phyloP scores from a whole-genome alignment of 2,888 invertebrate species.

The Dendrolimus pini region DNA sequence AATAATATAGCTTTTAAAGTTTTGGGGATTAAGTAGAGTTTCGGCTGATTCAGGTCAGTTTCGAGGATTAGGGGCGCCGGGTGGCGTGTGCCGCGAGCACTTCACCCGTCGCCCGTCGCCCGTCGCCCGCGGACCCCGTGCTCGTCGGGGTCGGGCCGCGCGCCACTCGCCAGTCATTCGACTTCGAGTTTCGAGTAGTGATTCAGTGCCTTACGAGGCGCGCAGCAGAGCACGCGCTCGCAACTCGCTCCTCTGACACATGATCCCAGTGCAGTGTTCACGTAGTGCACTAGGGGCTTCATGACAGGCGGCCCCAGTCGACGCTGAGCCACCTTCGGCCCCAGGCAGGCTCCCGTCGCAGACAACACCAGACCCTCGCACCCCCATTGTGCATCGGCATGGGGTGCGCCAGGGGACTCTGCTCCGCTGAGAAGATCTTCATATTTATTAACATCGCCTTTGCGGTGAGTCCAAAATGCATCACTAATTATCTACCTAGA shows the following conservation, averaged over 20 bases:
- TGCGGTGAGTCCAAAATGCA: slow-evolving; percentile 41
- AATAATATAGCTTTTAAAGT: background rate
- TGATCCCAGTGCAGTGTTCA: background rate
- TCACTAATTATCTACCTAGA: too few species aligned
- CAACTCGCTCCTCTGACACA: slow-evolving; percentile 10
- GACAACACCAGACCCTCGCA: background rate
- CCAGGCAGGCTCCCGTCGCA: background rate
- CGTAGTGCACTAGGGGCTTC: slow-evolving; percentile 2
- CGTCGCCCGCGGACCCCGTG: slow-evolving; percentile 8
- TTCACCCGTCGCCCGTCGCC: slow-evolving; percentile 1
- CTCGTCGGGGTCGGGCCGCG: slow-evolving; percentile 5
- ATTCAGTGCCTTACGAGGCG: slow-evolving; percentile 57
- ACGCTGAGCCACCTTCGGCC: background rate
- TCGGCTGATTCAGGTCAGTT: background rate
- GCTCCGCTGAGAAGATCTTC: slow-evolving; percentile 61
- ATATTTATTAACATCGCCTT: slow-evolving; percentile 69
- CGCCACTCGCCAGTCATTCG: slow-evolving; percentile 6
- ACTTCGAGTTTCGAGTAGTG: slow-evolving; percentile 4
- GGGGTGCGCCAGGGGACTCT: slow-evolving; percentile 52
- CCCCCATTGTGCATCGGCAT: slow-evolving; percentile 20
- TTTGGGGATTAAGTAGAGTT: background rate
- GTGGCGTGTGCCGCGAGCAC: too few species aligned
- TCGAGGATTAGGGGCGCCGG: too few species aligned
- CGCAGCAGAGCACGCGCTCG: slow-evolving; percentile 7
- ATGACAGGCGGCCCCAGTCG: background rate